phyloP scores from a whole-genome alignment of 2,797 vertebrate species.

The Propithecus deckenii region DNA sequence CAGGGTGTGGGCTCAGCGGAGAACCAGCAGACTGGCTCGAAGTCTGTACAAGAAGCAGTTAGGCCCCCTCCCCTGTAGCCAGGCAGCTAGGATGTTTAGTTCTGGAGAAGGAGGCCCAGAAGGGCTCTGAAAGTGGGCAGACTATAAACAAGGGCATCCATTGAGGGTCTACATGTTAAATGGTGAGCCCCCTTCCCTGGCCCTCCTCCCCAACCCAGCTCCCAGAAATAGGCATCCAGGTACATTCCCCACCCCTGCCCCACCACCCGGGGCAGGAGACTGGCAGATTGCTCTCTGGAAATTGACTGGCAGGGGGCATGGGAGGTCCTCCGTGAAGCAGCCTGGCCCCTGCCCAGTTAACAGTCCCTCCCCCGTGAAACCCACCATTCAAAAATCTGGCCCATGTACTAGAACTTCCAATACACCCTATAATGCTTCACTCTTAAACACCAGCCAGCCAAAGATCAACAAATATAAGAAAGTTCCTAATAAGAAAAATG shows the following conservation, averaged over 20 bases:
- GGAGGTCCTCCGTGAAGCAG: neutral
- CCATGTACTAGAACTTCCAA: neutral
- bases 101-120: neutral
- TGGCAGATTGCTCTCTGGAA: neutral
- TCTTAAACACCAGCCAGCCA: neutral
- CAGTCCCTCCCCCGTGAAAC: neutral
- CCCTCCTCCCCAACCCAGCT: neutral
- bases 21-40: neutral
- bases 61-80: neutral
- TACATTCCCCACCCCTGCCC: neutral
- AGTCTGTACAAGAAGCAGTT: neutral
- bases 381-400: neutral
- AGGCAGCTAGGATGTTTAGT: neutral
- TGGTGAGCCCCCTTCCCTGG: neutral
- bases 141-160: neutral
- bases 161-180: neutral
- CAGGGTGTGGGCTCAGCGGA: accelerated
- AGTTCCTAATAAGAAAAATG: neutral
- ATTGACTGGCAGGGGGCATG: neutral
- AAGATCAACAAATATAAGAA: neutral
- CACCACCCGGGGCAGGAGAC: neutral
- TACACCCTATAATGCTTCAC: neutral
- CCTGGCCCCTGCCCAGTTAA: neutral
- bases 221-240: neutral
- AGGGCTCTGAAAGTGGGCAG: neutral